phyloP scores from a whole-genome alignment of 2,888 invertebrate genomes.

The Aporophyla nigra region DNA sequence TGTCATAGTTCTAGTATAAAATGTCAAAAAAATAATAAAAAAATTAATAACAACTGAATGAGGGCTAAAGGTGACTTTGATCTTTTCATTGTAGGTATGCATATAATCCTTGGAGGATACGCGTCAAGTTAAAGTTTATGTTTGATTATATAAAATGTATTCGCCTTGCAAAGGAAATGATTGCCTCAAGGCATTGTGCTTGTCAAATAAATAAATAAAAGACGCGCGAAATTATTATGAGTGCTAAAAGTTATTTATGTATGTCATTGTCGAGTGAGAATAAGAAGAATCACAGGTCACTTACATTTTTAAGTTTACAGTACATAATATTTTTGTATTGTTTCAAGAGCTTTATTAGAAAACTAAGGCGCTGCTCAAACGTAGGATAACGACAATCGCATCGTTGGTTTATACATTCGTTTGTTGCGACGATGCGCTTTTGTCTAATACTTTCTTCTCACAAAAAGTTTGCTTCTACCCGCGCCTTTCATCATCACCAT shows the following conservation, averaged over 20 bases:
- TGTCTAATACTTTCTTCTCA: no score
- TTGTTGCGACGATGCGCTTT: no score
- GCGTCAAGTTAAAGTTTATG: not conserved
- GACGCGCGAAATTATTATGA: conserved; percentile 7
- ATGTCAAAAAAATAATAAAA: no score
- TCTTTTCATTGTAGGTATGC: not conserved
- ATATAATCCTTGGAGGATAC: conserved; percentile 17
- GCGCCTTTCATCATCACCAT: no score
- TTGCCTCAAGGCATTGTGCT: conserved; percentile 3
- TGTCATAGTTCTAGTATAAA: no score
- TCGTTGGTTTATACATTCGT: no score
- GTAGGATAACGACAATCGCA: no score
- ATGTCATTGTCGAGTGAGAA: conserved; percentile 27
- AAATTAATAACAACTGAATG: no score
- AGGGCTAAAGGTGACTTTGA: not conserved
- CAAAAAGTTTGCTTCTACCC: no score
- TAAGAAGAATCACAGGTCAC: conserved; percentile 1
- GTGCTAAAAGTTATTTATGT: conserved; percentile 14
- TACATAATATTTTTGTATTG: not conserved
- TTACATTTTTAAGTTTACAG: not conserved
- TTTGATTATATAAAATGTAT: conserved; percentile 17
- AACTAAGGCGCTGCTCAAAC: not conserved
- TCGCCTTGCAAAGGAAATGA: conserved; percentile 25
- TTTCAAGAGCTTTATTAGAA: not conserved
- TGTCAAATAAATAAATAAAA: conserved; percentile 32